Evolutionary conservation across 2,888 invertebrate genomes (phyloP), one percentile per base, ranked within the genome.

Genomic region (Criorhina ranunculi): DNA sequence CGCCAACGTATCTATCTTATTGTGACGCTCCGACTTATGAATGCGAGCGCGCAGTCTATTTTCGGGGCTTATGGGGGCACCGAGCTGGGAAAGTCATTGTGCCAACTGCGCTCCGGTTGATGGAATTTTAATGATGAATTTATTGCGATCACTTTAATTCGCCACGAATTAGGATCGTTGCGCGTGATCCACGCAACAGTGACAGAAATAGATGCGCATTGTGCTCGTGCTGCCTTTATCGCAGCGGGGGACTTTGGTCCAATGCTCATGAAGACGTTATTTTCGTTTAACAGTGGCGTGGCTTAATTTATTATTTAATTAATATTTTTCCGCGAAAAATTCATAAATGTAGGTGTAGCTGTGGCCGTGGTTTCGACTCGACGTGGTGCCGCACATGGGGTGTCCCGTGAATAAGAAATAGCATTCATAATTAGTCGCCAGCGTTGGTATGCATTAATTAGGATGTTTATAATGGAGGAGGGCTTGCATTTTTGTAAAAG

Each of bases 41-140:
- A 85, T 85, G 85, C 49, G 60, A 64, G 46, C 37, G 70, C 44
- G 57, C 46, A 7, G 15, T 76, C 80, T 80, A 80, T 80, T 85
- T 85, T 83, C 40, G 64, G 69, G 44, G 9, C 60, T 73, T 67
- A 59, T 59, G 79, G n/a, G 17, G 46, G 57, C 59, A 51, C 29
- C 17, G 35, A 51, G 79, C 37, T 17, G 59, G 46, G 33, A 55
- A n/a, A 73, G 60, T 75, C 79, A 79, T 79, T 85, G 85, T 85
- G 85, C 69, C 69, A 67, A 76, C 69, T 49, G 62, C 55, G 70
- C 76, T 79, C 35, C 78, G 85, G 57, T 66, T 85, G 85, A 85
- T 80, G 85, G 85, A 85, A 85, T 85, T 85, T 85, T 85, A 85
- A 85, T 85, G 85, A 85, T 75, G 80, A 85, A 85, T 85, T 85